Percentiles rank a stretch among this genome's conserved stretches.
phyloP scores from a whole-genome alignment of 2,113 vertebrate species.

The Apteryx owenii region DNA sequence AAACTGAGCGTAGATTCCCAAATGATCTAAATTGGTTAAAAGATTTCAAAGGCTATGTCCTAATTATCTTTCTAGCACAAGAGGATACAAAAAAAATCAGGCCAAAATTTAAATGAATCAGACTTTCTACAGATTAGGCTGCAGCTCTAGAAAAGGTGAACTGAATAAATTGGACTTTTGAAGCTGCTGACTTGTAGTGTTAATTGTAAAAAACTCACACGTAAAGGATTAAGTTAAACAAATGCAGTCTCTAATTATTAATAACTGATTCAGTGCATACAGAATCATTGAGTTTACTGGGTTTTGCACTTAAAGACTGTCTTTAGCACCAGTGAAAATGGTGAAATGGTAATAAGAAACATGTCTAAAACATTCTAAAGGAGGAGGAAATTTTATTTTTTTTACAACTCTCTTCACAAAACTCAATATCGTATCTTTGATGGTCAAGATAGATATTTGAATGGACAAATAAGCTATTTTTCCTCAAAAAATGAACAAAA shows the following conservation, averaged over 20 bases:
- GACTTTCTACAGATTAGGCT: not conserved
- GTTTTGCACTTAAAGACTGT: not conserved
- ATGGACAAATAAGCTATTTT: not conserved
- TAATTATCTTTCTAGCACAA: not conserved
- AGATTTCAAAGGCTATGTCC: not conserved
- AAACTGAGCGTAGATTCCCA: not conserved
- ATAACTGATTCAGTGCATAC: not conserved
- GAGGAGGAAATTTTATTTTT: not conserved
- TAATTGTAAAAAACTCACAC: not conserved
- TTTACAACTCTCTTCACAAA: not conserved
- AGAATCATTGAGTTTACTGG: not conserved
- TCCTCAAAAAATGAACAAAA: not conserved
- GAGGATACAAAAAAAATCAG: not conserved
- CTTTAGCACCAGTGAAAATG: not conserved
- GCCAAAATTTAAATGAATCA: not conserved
- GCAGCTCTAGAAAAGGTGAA: not conserved
- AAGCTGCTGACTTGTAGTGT: not conserved
- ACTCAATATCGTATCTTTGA: not conserved
- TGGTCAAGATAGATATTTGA: not conserved
- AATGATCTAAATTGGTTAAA: not conserved
- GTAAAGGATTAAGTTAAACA: not conserved
- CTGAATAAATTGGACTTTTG: not conserved
- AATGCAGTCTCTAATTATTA: not conserved
- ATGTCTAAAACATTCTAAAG: not conserved
- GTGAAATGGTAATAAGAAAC: not conserved